Evolutionary conservation across 2,113 vertebrate genomes (phyloP), one percentile per base, ranked within the genome.

Genomic region (Prunella fulvescens): DNA sequence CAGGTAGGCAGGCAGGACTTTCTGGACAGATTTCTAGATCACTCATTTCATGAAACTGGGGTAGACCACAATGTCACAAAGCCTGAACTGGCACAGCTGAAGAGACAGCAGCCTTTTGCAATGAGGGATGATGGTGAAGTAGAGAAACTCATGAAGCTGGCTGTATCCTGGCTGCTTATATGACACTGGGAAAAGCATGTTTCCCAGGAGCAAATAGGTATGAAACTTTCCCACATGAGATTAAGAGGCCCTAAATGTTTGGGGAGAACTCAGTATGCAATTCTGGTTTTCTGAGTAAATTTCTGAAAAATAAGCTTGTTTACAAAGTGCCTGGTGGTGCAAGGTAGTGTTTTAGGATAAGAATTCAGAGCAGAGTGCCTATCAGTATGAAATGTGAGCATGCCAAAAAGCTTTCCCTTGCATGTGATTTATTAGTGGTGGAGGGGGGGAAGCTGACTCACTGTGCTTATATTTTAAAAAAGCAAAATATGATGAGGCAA

Each of bases 1-100:
- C 99, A 99, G 98, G 99, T 99, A 81, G 83, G 97, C 95, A 37
- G 20, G 7, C 15, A 33, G 44, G 64, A 53, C 29, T 50, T 48
- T 23, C 66, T 88, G 62, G 8, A 10, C 1, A 0, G 47, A 11
- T 45, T 72, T 81, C 50, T 24, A 29, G 31, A 48, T 56, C 19
- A 3, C 23, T 82, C 14, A 17, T 65, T 77, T 72, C 3, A 24
- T 80, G 4, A 44, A 80, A 60, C 23, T 57, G 29, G 48, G 26
- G 14, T 64, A 54, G 62, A 58, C 9, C 20, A 57, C 64, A 42
- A 1, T 2, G 1, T 79, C 70, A 20, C 28, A 54, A 45, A 84
- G 72, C 35, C 70, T 86, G 35, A 81, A 23, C 1, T 81, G 60
- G 70, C 73, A 74, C 20, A 91, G 86, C 76, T 83, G 80, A 62